Conservation (phyloP, 2,797 vertebrate species). For the Paramormyrops hopkinsi region DNA sequence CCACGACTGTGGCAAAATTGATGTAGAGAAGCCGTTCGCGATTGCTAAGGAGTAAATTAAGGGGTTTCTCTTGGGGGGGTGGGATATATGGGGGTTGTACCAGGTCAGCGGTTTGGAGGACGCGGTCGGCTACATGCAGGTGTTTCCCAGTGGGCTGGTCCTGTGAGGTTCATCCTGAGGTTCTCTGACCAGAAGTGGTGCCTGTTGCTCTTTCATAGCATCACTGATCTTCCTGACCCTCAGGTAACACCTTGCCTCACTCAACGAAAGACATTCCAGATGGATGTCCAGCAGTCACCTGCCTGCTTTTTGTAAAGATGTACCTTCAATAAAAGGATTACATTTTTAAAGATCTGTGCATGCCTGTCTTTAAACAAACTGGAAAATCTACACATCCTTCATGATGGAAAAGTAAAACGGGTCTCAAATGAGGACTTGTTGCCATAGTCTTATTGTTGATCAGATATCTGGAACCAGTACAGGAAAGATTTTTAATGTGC, state of each 20-base stretch:
- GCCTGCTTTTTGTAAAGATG: slow-evolving; percentile 46
- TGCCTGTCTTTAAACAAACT: not conserved
- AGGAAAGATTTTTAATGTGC: not conserved
- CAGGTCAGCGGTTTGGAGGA: slow-evolving; percentile 23
- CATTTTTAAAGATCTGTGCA: slow-evolving; percentile 46
- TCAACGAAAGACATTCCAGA: slow-evolving; percentile 56
- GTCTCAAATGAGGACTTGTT: not conserved
- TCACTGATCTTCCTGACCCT: slow-evolving; percentile 30
- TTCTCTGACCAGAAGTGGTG: not conserved
- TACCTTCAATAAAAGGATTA: slow-evolving; percentile 61
- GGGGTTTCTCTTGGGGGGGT: not conserved
- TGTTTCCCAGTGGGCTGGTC: not conserved
- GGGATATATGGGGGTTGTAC: slow-evolving; percentile 29
- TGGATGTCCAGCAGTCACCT: slow-evolving; percentile 40
- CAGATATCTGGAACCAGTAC: not conserved
- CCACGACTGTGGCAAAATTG: slow-evolving; percentile 71
- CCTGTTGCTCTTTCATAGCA: slow-evolving; percentile 34
- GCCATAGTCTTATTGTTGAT: not conserved
- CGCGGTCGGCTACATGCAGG: not conserved
- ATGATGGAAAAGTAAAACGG: not conserved
- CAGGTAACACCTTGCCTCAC: slow-evolving; percentile 47
- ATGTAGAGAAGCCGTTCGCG: slow-evolving; percentile 88
- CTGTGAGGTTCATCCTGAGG: slow-evolving; percentile 21
- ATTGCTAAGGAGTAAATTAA: slow-evolving; percentile 77
- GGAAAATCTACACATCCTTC: not conserved